Evolutionary conservation across 30 jellyfish, hydroid and myxozoan genomes (phyloP).

Genomic region (Cassiopea xamachana): DNA sequence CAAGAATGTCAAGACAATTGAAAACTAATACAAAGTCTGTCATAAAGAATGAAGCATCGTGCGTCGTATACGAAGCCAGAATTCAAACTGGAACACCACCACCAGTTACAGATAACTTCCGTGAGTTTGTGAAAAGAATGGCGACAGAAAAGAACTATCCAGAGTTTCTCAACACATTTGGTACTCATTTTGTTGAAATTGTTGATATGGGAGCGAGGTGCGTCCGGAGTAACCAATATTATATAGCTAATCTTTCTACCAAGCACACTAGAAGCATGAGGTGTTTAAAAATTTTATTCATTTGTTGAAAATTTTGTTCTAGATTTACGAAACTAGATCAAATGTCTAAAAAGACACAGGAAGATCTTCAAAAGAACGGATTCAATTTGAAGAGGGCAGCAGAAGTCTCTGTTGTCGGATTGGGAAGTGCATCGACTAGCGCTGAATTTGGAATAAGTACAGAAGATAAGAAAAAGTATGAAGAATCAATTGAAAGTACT

Average conservation of each 20-base stretch:
- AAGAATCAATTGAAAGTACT: conserved; percentile 13
- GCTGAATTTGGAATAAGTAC: not conserved
- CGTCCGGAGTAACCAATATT: not conserved
- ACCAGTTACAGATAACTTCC: conserved; percentile 39
- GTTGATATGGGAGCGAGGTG: conserved; percentile 71
- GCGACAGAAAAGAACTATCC: conserved; percentile 8
- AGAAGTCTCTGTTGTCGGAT: conserved; percentile 10
- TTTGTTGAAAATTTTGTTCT: not conserved
- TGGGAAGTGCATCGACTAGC: conserved; percentile 7
- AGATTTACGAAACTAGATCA: conserved; percentile 55
- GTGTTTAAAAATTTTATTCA: too few relatives aligned
- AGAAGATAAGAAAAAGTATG: conserved; percentile 21
- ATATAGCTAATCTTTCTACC: too few relatives aligned
- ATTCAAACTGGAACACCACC: conserved; percentile 61
- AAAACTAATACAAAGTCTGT: conserved; percentile 41
- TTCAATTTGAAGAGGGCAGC: conserved; percentile 43
- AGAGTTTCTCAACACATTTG: conserved; percentile 48
- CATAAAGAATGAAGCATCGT: conserved; percentile 54
- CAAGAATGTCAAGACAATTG: conserved; percentile 47
- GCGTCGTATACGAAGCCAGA: conserved; percentile 49
- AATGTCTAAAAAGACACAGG: conserved; percentile 44
- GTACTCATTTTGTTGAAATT: conserved; percentile 46
- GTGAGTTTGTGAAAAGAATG: conserved; percentile 20
- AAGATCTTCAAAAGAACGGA: conserved; percentile 48
- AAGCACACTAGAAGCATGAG: too few relatives aligned